These are phyloP conservation scores for Euzophera pinguis DNA, from an alignment of 2,888 invertebrate species.

Conservation along the genomic window DNA sequence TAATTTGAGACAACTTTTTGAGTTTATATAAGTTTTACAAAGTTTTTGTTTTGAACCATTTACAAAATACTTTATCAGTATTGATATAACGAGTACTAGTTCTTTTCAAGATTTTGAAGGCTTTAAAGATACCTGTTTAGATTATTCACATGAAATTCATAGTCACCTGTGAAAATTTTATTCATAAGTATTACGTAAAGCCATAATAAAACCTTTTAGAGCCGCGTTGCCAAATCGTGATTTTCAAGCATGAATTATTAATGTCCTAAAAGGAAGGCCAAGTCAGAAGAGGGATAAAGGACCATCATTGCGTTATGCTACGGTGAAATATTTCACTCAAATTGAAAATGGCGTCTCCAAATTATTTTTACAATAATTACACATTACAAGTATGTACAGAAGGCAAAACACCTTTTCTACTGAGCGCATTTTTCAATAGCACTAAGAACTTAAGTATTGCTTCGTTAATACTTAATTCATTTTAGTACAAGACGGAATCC, in stretches of 20 bases:
- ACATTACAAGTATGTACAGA: not conserved
- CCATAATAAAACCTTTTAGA: constrained; percentile 6
- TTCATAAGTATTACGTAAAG: constrained; percentile 1
- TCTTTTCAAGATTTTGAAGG: not conserved
- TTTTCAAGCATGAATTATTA: constrained; percentile 8
- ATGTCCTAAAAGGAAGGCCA: not conserved
- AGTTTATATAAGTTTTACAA: too few relatives aligned
- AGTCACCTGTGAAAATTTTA: constrained; percentile 7
- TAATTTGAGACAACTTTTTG: too few relatives aligned
- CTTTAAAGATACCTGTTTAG: not conserved
- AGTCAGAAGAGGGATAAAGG: not conserved
- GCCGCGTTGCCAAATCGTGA: constrained; percentile 8
- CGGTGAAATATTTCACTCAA: not conserved
- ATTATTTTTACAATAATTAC: not conserved
- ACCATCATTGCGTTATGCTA: not conserved
- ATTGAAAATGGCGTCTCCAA: not conserved
- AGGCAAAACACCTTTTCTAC: too few relatives aligned
- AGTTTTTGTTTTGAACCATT: too few relatives aligned
- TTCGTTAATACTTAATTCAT: too few relatives aligned
- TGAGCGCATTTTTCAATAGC: too few relatives aligned
- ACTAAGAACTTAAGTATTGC: too few relatives aligned
- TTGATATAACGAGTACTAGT: too few relatives aligned
- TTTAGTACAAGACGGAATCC: too few relatives aligned
- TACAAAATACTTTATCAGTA: too few relatives aligned
- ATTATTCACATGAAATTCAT: not conserved